Evolutionary conservation across 2,797 vertebrate species (phyloP).

Genomic region (Phrynocephalus forsythii): DNA sequence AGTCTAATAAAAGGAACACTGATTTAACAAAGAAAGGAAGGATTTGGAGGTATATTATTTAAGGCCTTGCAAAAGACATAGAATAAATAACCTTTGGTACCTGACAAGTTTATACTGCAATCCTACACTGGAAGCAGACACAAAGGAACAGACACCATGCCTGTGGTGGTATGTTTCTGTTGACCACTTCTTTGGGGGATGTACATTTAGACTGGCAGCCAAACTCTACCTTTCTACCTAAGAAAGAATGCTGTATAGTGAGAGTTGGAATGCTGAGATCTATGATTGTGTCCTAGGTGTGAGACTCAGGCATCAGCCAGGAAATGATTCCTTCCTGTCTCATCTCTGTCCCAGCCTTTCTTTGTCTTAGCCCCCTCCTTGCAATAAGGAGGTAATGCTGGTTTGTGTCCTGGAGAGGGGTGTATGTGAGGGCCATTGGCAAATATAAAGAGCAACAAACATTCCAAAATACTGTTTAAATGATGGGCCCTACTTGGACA

Average conservation of each 20-base stretch:
- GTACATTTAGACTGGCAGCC: not conserved
- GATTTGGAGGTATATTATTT: not conserved
- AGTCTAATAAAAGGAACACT: not conserved
- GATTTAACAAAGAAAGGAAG: not conserved
- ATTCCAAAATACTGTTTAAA: not conserved
- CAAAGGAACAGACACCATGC: not conserved
- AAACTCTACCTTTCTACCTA: not conserved
- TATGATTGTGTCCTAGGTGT: not conserved
- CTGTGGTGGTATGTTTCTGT: not conserved
- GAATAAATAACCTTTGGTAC: too few species aligned
- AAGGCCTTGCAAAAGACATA: too few species aligned
- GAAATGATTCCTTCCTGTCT: not conserved
- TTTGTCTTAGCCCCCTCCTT: not conserved
- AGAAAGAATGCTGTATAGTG: not conserved
- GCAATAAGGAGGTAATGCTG: too few species aligned
- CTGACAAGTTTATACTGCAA: not conserved
- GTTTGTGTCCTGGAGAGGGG: not conserved
- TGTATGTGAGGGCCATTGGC: not conserved
- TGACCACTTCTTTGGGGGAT: not conserved
- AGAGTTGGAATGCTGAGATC: not conserved
- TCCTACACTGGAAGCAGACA: not conserved
- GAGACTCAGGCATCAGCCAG: not conserved
- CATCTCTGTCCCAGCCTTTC: not conserved
- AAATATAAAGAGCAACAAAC: too few species aligned
- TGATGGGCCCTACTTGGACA: not conserved